A percentile compares a stretch with the other conserved stretches of the same genome.
Evolutionary conservation across 2,113 vertebrate genomes (phyloP).

Genomic region (Turdus rufiventris): DNA sequence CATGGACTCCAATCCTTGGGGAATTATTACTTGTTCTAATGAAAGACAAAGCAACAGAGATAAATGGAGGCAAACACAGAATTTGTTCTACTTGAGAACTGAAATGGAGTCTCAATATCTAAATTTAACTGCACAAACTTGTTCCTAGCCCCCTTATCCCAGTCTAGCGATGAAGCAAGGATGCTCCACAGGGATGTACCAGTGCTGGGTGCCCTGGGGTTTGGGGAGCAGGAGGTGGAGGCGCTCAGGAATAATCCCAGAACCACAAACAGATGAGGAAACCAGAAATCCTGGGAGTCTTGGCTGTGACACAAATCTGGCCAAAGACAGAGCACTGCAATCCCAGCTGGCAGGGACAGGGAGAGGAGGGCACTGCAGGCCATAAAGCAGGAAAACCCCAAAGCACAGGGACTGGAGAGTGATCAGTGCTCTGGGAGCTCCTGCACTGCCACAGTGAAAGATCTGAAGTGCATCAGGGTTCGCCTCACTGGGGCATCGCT

Average conservation of each 20-base stretch:
- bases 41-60: not conserved
- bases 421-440: not conserved
- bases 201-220: fast-evolving
- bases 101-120: not conserved
- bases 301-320: not conserved
- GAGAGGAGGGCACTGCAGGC: not conserved
- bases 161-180: not conserved
- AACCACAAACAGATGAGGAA: not conserved
- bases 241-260: not conserved
- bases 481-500: not conserved
- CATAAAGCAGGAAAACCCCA: not conserved
- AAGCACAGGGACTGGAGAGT: not conserved
- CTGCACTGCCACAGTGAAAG: not conserved
- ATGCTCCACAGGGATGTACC: fast-evolving
- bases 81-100: not conserved
- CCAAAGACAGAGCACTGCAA: not conserved
- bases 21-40: not conserved
- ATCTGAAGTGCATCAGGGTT: not conserved
- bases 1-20: fast-evolving
- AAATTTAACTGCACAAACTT: not conserved
- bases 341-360: not conserved
- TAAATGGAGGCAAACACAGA: not conserved
- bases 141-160: not conserved
- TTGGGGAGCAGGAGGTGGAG: not conserved
- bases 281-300: not conserved